Conservation (phyloP, 2,797 vertebrate genomes). For the Mus spretus region DNA sequence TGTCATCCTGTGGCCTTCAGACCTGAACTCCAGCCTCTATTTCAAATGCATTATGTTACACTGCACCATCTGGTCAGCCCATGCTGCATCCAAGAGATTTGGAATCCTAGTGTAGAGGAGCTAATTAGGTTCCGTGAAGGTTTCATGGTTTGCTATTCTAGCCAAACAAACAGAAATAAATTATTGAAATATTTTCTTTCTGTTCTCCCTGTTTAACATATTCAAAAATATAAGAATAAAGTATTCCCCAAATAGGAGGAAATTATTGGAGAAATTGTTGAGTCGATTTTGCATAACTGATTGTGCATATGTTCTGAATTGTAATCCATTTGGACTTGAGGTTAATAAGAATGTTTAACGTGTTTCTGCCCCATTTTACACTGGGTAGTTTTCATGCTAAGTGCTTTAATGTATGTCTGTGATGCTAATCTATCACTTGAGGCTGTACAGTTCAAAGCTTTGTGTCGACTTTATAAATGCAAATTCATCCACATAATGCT, state of each 20-base stretch:
- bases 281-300: conserved; percentile 67
- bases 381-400: conserved; percentile 58
- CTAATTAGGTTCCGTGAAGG: conserved; percentile 85
- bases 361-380: conserved; percentile 70
- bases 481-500: conserved; percentile 69
- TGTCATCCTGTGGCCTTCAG: conserved; percentile 70
- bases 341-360: conserved; percentile 71
- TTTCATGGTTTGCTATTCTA: conserved; percentile 84
- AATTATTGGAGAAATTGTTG: conserved; percentile 71
- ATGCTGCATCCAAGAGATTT: conserved; percentile 78
- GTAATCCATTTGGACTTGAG: conserved; percentile 72
- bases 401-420: conserved; percentile 61
- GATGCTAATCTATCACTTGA: conserved; percentile 35
- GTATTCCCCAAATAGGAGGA: conserved; percentile 61
- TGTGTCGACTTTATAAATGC: conserved; percentile 62
- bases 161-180: conserved; percentile 87
- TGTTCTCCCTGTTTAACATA: conserved; percentile 63
- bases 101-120: conserved; percentile 78
- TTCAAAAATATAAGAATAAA: conserved; percentile 66
- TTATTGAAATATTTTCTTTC: conserved; percentile 85
- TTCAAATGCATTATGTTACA: conserved; percentile 75
- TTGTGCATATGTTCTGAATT: conserved; percentile 73
- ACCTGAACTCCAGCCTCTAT: conserved; percentile 82
- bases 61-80: conserved; percentile 85
- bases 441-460: conserved; percentile 69